Conservation (phyloP, 2,113 vertebrate species). For the Gambusia affinis region DNA sequence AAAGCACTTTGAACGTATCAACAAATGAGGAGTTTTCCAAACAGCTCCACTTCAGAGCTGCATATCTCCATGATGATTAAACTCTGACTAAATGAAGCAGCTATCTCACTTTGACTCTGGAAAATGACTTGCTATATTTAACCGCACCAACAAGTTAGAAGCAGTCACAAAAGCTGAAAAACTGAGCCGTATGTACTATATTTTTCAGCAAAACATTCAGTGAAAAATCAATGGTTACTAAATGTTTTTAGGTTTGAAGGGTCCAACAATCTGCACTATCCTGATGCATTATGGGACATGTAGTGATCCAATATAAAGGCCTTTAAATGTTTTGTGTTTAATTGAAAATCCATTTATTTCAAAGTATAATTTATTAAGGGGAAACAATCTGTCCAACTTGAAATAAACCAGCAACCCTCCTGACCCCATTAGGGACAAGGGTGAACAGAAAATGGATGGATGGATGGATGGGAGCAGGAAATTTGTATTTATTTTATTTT, state of each 20-base stretch:
- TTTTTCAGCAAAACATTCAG: not conserved
- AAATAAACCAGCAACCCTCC: too few species aligned
- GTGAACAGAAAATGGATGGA: too few species aligned
- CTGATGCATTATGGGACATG: not conserved
- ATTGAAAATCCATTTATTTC: not conserved
- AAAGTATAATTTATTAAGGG: too few species aligned
- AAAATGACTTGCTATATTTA: conserved; percentile 2
- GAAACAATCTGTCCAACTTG: too few species aligned
- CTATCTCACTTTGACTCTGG: conserved; percentile 3
- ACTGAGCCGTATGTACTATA: not conserved
- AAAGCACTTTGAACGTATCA: conserved; percentile 7
- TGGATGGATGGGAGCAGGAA: too few species aligned
- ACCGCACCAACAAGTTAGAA: conserved; percentile 1
- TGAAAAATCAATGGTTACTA: not conserved
- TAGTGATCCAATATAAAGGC: not conserved
- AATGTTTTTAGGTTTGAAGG: not conserved
- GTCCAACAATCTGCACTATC: not conserved
- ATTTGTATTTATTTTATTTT: too few species aligned
- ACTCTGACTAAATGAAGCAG: not conserved
- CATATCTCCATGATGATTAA: not conserved
- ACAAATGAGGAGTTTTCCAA: conserved; percentile 33
- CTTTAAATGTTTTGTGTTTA: not conserved
- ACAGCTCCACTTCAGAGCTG: conserved; percentile 4
- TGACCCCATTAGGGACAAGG: too few species aligned
- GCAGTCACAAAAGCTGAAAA: not conserved